Base-by-base conservation (phyloP, 1,140 invertebrate genomes). In the Dryas iulia region DNA sequence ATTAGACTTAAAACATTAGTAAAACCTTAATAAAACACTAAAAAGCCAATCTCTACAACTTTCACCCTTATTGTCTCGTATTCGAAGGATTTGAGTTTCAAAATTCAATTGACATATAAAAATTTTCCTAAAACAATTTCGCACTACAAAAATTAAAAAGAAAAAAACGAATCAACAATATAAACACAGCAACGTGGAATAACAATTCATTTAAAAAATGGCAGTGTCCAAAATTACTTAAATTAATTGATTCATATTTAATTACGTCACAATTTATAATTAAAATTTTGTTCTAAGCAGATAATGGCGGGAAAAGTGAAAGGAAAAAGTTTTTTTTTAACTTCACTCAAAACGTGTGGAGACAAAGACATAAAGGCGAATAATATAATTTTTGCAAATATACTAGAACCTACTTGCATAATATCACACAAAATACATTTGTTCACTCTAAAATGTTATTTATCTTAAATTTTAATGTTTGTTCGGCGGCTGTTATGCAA, bases 91-190 rank as follows among this genome's bases (percentile, higher is more conserved):
- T 21, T 39, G 18, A 6, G 8, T 18, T 47, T 10, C 14, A 6
- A 47, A 62, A 53, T 62, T 57, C 23, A 65, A 65, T 57, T 65
- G 53, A 65, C 62, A 53, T 65, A 31, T 25, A 65, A 65, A 65
- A 33, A 65, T 56, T 65, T 65, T 14, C 18, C 62, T 65, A 65
- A 65, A 65, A 35, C 54, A 65, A 65, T 57, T 57, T 63, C 25
- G 33, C 14, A 35, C 53, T 73, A 53, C 59, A 69, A 54, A 63
- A 18, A 10, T 57, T 24, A 54, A 53, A 70, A 23, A 70, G 66
- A 57, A 64, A 59, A 60, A 69, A 72, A 25, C 33, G n/a, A 68
- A 39, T 60, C 31, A 59, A 64, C 28, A 68, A 61, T 59, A 68
- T 54, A 24, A 21, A 31, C 11, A 59, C 35, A 39, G 58, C 58